phyloP scores from a whole-genome alignment of 23 tunicate genomes.

The Styela clava region DNA sequence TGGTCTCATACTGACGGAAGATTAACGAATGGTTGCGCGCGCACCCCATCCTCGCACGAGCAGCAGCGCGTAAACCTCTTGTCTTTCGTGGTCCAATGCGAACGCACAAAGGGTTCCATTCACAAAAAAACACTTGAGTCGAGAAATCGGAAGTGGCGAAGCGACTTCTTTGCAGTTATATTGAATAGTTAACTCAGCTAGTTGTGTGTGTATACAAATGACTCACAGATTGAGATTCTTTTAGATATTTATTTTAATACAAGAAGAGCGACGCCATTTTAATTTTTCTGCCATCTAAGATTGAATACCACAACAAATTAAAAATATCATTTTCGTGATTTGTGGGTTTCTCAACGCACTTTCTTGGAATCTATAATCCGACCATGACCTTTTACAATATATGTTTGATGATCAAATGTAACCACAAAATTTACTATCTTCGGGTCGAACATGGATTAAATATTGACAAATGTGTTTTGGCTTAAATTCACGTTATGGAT shows the following conservation, averaged over 20 bases:
- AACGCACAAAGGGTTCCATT: slow-evolving; percentile 20
- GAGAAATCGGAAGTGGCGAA: not conserved
- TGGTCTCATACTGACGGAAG: not conserved
- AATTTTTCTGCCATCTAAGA: not conserved
- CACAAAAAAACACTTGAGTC: slow-evolving; percentile 20
- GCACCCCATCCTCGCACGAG: not conserved
- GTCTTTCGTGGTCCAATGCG: slow-evolving; percentile 18
- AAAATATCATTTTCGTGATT: not conserved
- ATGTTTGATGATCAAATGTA: not conserved
- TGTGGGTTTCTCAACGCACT: not conserved
- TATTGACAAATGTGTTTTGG: too few species aligned
- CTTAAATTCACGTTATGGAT: too few species aligned
- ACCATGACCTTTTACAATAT: not conserved
- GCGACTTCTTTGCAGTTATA: not conserved
- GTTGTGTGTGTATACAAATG: not conserved
- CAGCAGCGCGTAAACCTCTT: slow-evolving; percentile 5
- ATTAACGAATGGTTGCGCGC: not conserved
- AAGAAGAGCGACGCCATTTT: not conserved
- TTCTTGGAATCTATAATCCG: not conserved
- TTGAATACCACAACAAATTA: not conserved
- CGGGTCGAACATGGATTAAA: too few species aligned
- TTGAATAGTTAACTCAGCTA: not conserved
- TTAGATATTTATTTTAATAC: not conserved
- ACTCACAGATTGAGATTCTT: slow-evolving; percentile 1
- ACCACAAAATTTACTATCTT: too few species aligned